Evolutionary conservation across 2,113 vertebrate species (phyloP).

Genomic region (Lanius collurio): DNA sequence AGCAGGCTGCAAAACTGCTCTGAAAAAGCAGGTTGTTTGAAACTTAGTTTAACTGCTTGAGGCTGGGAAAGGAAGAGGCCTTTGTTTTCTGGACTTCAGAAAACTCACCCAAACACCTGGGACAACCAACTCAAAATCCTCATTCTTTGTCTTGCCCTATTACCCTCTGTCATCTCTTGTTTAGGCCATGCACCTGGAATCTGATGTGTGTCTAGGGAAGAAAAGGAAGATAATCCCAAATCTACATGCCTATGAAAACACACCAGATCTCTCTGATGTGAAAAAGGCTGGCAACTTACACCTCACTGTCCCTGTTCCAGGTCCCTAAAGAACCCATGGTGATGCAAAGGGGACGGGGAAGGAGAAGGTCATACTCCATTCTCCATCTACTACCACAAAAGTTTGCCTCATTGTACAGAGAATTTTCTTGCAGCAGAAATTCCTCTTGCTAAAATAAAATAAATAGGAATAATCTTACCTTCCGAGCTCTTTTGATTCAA

Average conservation of each 20-base stretch:
- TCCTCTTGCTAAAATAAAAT: neutral
- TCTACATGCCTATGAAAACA: neutral
- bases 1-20: neutral
- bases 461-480: conserved; percentile 75
- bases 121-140: neutral
- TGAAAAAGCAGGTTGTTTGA: neutral
- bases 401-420: neutral
- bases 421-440: neutral
- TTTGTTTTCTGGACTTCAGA: neutral
- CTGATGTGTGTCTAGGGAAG: neutral
- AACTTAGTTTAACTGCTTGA: neutral
- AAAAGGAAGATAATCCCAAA: neutral
- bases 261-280: neutral
- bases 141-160: neutral
- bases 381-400: neutral
- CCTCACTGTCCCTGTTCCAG: neutral
- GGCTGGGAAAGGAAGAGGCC: neutral
- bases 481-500: conserved; percentile 85
- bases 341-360: neutral
- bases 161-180: neutral
- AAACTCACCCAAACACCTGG: neutral
- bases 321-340: neutral
- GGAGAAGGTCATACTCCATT: neutral
- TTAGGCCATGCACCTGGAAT: neutral
- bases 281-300: neutral